Evolutionary conservation across 2,797 vertebrate species (phyloP).

Genomic region (Pempheris klunzingeri): DNA sequence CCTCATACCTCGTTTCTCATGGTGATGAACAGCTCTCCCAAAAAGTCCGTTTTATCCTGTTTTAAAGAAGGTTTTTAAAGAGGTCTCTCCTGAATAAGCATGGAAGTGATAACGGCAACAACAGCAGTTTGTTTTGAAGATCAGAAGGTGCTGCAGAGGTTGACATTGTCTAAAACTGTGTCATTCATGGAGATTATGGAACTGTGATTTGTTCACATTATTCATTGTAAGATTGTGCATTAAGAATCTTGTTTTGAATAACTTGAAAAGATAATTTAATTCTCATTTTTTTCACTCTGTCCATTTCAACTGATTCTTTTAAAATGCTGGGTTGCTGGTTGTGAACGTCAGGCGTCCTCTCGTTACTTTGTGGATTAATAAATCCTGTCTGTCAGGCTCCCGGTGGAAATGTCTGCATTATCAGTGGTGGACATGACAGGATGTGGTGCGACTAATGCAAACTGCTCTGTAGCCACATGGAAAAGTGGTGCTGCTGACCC

Average conservation of each 20-base stretch:
- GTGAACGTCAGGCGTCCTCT: not conserved
- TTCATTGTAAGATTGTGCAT: not conserved
- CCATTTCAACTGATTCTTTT: not conserved
- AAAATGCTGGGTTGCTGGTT: not conserved
- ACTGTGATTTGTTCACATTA: not conserved
- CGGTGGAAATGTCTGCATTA: slow-evolving; percentile 23
- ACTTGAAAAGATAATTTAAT: not conserved
- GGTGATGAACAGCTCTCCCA: not conserved
- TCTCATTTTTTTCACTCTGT: not conserved
- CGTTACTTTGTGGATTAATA: slow-evolving; percentile 2
- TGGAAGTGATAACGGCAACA: not conserved
- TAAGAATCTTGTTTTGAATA: not conserved
- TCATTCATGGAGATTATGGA: not conserved
- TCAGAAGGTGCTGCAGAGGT: not conserved
- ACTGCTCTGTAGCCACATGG: not conserved
- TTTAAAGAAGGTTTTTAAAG: no score
- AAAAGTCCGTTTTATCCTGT: not conserved
- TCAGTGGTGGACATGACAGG: slow-evolving; percentile 19
- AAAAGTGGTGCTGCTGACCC: slow-evolving; percentile 7
- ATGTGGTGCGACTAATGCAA: slow-evolving; percentile 13
- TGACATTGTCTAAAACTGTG: not conserved
- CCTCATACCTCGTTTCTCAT: no score
- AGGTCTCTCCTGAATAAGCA: not conserved
- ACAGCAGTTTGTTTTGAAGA: not conserved
- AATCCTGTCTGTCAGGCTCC: slow-evolving; percentile 28